These are phyloP conservation scores for Drosophila ogumai DNA, from an alignment of 1,140 invertebrate genomes.

Conservation along the genomic window DNA sequence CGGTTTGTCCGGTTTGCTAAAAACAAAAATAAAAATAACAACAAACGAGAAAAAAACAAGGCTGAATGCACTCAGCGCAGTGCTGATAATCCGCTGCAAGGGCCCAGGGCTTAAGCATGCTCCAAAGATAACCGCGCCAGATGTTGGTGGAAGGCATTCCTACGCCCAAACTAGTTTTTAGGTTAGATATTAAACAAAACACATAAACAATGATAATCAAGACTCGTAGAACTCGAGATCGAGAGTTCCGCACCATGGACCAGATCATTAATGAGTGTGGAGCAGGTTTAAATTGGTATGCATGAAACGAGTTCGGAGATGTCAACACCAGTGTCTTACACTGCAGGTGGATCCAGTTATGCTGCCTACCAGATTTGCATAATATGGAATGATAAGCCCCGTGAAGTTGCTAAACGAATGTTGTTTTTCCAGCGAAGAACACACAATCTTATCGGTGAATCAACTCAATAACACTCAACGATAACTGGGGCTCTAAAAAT, in stretches of 20 bases:
- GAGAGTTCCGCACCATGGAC: slow-evolving; percentile 67
- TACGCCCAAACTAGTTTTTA: slow-evolving; percentile 18
- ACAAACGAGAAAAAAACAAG: slow-evolving; percentile 1
- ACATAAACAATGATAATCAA: slow-evolving; percentile 61
- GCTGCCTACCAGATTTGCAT: slow-evolving; percentile 58
- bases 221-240: slow-evolving; percentile 32
- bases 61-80: slow-evolving; percentile 12
- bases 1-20: slow-evolving; percentile 22
- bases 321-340: slow-evolving; percentile 55
- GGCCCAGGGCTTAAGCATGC: neutral
- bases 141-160: slow-evolving; percentile 16
- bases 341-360: slow-evolving; percentile 60
- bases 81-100: neutral
- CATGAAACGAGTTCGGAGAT: slow-evolving; percentile 64
- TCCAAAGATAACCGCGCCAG: slow-evolving; percentile 7
- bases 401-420: slow-evolving; percentile 4
- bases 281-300: slow-evolving; percentile 64
- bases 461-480: neutral
- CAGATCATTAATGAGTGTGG: slow-evolving; percentile 56
- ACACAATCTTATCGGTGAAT: slow-evolving; percentile 22
- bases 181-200: slow-evolving; percentile 3
- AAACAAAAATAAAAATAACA: neutral
- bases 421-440: slow-evolving; percentile 4
- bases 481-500: slow-evolving; percentile 1
- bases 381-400: slow-evolving; percentile 38